phyloP scores from a whole-genome alignment of 2,888 invertebrate genomes.

The Andrena dorsata region DNA sequence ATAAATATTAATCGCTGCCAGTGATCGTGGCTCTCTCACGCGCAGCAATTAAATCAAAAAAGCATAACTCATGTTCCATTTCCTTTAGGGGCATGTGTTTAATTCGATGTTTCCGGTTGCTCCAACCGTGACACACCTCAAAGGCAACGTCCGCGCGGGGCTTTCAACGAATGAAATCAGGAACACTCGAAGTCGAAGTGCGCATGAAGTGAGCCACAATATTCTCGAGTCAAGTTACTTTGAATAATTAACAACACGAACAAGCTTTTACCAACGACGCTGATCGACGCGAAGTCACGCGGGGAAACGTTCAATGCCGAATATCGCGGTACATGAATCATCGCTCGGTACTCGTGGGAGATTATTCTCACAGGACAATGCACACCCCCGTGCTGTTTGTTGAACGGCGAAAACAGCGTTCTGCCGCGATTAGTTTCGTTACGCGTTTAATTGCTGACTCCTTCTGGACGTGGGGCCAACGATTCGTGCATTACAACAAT shows the following conservation, averaged over 20 bases:
- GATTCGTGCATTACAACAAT: constrained; percentile 58
- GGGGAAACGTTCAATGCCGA: background rate
- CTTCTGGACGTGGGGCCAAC: constrained; percentile 40
- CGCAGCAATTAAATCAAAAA: constrained; percentile 55
- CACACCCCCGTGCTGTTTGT: background rate
- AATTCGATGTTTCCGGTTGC: constrained; percentile 67
- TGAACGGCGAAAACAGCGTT: constrained; percentile 45
- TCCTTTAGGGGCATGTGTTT: constrained; percentile 55
- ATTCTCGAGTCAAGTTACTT: no score
- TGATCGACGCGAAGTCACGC: no score
- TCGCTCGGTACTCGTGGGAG: constrained; percentile 4
- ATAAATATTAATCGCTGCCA: background rate
- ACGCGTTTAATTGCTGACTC: constrained; percentile 63
- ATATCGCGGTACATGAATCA: constrained; percentile 34
- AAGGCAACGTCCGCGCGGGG: background rate
- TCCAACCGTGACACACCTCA: constrained; percentile 45
- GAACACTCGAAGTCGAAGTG: background rate
- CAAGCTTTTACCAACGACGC: no score
- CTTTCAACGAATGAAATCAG: background rate
- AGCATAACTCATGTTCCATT: constrained; percentile 57
- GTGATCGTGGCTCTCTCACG: background rate
- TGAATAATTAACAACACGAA: no score
- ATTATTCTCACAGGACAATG: constrained; percentile 58
- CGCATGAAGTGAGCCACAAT: no score
- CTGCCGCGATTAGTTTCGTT: constrained; percentile 59